A percentile compares a stretch with the other conserved stretches of the same genome.
Conservation (phyloP, 2,888 invertebrate species). For the Sinopyrophorus schimmeli region DNA sequence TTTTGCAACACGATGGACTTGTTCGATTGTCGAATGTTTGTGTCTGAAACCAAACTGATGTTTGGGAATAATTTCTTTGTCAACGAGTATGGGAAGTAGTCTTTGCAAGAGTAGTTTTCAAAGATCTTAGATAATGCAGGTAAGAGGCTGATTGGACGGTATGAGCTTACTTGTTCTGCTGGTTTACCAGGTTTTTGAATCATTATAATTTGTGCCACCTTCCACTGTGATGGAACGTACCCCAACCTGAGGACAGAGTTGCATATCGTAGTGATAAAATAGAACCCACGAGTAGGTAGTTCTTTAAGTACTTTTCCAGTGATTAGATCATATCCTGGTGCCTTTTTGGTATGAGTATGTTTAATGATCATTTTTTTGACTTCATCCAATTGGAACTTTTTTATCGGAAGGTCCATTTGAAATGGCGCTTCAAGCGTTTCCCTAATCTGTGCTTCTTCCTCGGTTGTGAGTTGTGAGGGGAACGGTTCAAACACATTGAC, state of each 20-base stretch:
- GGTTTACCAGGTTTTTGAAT: slow-evolving; percentile 4
- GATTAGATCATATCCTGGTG: slow-evolving; percentile 7
- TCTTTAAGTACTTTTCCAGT: slow-evolving; percentile 8
- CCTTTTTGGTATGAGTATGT: slow-evolving; percentile 5
- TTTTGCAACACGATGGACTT: slow-evolving; percentile 8
- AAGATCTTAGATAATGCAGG: neutral
- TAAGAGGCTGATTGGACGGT: slow-evolving; percentile 8
- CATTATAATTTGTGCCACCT: slow-evolving; percentile 7
- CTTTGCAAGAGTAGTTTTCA: slow-evolving; percentile 8
- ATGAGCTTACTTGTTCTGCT: slow-evolving; percentile 8
- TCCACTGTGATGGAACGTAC: slow-evolving; percentile 8
- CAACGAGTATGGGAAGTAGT: slow-evolving; percentile 7
- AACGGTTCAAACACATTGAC: slow-evolving; percentile 11
- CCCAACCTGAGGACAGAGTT: slow-evolving; percentile 2
- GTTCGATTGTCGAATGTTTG: slow-evolving; percentile 4
- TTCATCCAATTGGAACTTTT: too few species aligned
- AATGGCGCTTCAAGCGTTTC: slow-evolving; percentile 3
- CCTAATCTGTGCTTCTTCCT: slow-evolving; percentile 8
- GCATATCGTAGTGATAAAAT: slow-evolving; percentile 1
- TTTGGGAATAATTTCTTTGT: slow-evolving; percentile 7
- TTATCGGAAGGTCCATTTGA: slow-evolving; percentile 10
- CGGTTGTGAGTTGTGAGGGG: slow-evolving; percentile 1
- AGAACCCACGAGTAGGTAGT: slow-evolving; percentile 3
- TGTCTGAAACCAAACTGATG: slow-evolving; percentile 15
- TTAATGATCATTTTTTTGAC: neutral